These are phyloP conservation scores for Littorina saxatilis DNA, from an alignment of 1,140 invertebrate species.

Conservation along the genomic window DNA sequence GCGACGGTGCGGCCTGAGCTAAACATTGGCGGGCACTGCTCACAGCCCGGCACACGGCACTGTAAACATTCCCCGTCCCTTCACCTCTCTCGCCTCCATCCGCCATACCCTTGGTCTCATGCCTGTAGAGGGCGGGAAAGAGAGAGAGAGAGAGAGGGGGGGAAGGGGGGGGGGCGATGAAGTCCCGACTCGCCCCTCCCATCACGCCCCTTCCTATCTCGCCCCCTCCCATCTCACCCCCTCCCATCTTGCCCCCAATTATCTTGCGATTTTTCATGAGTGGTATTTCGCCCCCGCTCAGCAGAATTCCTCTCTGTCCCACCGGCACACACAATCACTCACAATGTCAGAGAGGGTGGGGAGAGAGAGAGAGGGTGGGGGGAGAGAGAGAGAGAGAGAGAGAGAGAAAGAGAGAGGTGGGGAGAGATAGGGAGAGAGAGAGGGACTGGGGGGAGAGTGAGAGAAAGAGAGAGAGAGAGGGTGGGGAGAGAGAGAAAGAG, in stretches of 20 bases:
- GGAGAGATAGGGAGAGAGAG: neutral
- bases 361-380: neutral
- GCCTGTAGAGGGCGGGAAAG: neutral
- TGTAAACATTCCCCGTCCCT: no score
- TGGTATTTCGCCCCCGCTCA: neutral
- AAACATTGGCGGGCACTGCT: no score
- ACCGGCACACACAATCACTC: neutral
- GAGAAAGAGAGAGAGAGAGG: no score
- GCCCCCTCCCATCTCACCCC: no score
- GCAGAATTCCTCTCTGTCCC: neutral
- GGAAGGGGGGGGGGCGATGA: neutral
- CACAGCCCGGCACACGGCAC: no score
- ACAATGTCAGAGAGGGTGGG: neutral
- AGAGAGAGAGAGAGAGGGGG: neutral
- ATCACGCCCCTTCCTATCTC: no score
- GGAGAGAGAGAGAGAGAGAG: neutral
- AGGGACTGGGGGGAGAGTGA: neutral
- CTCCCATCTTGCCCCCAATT: no score
- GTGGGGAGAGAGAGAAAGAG: neutral
- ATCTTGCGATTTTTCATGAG: no score
- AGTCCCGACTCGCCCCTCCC: neutral
- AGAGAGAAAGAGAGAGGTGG: neutral
- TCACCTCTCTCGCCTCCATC: no score
- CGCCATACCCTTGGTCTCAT: no score
- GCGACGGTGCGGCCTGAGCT: no score